These are phyloP conservation scores for Oopsacas minuta DNA, from an alignment of 37 sponge, comb jelly and placozoan species.

Conservation along the genomic window DNA sequence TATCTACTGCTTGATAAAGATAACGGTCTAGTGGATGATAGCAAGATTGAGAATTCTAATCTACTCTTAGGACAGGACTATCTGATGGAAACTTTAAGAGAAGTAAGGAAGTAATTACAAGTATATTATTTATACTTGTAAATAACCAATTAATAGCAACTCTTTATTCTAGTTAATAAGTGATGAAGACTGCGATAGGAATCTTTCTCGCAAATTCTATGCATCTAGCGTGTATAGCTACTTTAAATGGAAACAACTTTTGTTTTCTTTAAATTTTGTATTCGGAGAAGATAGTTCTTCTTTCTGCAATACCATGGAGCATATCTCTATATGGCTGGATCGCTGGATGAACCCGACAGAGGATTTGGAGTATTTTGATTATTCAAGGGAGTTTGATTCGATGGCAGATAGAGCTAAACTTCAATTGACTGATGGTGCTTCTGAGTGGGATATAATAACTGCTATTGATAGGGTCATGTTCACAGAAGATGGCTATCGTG, in stretches of 20 bases:
- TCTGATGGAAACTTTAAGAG: neutral
- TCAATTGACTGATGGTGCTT: neutral
- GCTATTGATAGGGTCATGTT: neutral
- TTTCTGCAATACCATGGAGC: neutral
- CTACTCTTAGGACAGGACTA: neutral
- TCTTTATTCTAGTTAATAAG: neutral
- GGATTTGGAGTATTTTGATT: neutral
- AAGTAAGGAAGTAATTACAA: neutral
- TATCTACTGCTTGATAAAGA: neutral
- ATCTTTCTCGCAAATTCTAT: neutral
- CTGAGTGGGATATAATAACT: neutral
- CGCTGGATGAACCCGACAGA: neutral
- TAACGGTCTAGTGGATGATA: constrained; percentile 9
- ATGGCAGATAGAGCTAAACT: neutral
- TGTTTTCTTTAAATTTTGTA: neutral
- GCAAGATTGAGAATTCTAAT: neutral
- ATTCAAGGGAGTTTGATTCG: neutral
- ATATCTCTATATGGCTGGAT: neutral
- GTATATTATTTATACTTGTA: neutral
- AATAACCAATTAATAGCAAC: neutral
- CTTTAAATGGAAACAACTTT: neutral
- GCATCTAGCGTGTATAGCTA: neutral
- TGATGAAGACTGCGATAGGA: neutral
- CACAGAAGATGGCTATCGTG: neutral
- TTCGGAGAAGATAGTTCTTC: neutral